Conservation (phyloP, 2,888 invertebrate species). For the Stomorhina lunata region DNA sequence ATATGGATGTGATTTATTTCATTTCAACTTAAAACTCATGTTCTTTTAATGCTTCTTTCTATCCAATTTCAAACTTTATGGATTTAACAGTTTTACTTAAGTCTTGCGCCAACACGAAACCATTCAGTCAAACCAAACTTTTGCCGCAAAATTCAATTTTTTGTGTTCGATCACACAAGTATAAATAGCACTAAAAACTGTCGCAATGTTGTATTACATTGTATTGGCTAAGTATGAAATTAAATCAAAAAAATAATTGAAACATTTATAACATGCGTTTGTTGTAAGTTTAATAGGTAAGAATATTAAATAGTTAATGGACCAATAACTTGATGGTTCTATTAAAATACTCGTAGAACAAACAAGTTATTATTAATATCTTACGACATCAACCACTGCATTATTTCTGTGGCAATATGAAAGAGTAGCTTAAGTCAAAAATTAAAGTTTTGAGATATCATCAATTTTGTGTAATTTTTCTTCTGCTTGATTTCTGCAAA, state of each 20-base stretch:
- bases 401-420: no score
- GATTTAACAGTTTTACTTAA: slow-evolving; percentile 34
- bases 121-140: neutral
- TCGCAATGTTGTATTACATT: slow-evolving; percentile 6
- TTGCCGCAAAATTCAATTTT: neutral
- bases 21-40: neutral
- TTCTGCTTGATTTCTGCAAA: no score
- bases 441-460: no score
- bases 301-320: no score
- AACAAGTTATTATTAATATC: no score
- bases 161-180: neutral
- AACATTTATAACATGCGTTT: neutral
- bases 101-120: neutral
- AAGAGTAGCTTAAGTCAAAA: no score
- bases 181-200: slow-evolving; percentile 6
- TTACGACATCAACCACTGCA: no score
- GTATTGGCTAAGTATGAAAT: neutral
- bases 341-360: no score
- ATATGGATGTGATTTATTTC: slow-evolving; percentile 44
- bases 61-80: slow-evolving; percentile 6
- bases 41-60: slow-evolving; percentile 13
- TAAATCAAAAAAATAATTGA: slow-evolving; percentile 19
- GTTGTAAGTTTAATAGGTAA: neutral
- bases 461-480: no score
- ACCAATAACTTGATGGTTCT: no score